These are phyloP conservation scores for Paracyclopina nana DNA, from an alignment of 1,140 invertebrate species.

Conservation along the genomic window DNA sequence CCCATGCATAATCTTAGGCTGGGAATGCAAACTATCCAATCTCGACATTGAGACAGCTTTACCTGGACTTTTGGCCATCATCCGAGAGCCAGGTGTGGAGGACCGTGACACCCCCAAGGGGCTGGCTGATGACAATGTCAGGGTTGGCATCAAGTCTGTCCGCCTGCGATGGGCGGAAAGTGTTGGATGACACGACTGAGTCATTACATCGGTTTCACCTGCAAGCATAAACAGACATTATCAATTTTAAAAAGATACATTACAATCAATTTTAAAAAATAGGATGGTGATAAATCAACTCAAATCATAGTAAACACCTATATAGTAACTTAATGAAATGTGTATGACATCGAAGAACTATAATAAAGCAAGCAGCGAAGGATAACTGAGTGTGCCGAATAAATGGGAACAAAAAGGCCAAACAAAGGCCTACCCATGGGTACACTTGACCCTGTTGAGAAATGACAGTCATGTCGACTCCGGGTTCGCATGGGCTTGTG, in stretches of 20 bases:
- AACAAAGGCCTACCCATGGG: constrained; percentile 1
- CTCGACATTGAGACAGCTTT: constrained; percentile 2
- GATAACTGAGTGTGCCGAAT: too few relatives aligned
- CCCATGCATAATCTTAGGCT: too few relatives aligned
- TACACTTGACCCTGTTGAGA: constrained; percentile 3
- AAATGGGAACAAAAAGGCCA: background rate
- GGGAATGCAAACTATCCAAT: too few relatives aligned
- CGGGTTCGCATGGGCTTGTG: background rate
- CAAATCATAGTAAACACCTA: too few relatives aligned
- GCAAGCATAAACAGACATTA: too few relatives aligned
- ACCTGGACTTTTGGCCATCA: constrained; percentile 11
- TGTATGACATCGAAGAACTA: too few relatives aligned
- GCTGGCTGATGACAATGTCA: background rate
- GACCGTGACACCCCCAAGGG: background rate
- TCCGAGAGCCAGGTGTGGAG: background rate
- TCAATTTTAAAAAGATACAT: too few relatives aligned
- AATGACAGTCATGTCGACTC: constrained; percentile 9
- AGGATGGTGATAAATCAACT: too few relatives aligned
- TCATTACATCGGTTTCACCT: constrained; percentile 11
- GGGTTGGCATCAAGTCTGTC: constrained; percentile 15
- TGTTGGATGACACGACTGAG: constrained; percentile 5
- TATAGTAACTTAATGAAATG: too few relatives aligned
- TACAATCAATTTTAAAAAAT: too few relatives aligned
- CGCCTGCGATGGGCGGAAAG: constrained; percentile 10
- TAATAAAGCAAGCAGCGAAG: too few relatives aligned